Conservation (phyloP, 2,113 vertebrate genomes). For the Probosciger aterrimus region DNA sequence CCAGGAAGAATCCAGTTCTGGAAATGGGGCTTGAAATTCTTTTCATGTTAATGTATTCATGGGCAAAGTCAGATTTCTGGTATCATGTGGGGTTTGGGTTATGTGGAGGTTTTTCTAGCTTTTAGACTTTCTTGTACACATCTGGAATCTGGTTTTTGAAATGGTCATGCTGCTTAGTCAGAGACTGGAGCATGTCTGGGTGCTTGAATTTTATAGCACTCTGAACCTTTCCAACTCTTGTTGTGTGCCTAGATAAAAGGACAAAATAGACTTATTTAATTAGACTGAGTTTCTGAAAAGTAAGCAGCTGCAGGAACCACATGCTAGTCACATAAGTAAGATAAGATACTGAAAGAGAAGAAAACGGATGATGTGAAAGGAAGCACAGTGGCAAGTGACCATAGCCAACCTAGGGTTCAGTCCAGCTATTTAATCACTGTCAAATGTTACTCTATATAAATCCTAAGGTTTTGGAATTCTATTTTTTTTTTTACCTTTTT, state of each 20-base stretch:
- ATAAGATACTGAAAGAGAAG: not conserved
- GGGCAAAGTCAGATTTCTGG: not conserved
- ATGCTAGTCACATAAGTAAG: not conserved
- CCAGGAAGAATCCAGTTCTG: not conserved
- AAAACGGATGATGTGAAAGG: not conserved
- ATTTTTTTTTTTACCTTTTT: not conserved
- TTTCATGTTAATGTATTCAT: not conserved
- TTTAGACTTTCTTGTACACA: not conserved
- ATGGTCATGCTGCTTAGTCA: not conserved
- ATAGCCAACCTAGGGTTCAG: not conserved
- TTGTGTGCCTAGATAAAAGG: not conserved
- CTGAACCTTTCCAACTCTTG: not conserved
- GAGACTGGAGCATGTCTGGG: not conserved
- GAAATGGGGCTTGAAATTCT: not conserved
- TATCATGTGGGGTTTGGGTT: not conserved
- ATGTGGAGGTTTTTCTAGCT: accelerated
- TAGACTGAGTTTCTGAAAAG: not conserved
- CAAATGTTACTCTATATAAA: not conserved
- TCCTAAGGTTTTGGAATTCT: not conserved
- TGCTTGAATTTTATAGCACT: not conserved
- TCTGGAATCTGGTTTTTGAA: not conserved
- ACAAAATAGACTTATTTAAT: not conserved
- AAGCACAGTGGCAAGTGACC: not conserved
- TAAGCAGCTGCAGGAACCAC: not conserved
- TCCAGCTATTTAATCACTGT: not conserved